These are phyloP conservation scores for mouse (Mus musculus) DNA, from an alignment of 2,113 vertebrate genomes.

Conservation along the genomic window DNA sequence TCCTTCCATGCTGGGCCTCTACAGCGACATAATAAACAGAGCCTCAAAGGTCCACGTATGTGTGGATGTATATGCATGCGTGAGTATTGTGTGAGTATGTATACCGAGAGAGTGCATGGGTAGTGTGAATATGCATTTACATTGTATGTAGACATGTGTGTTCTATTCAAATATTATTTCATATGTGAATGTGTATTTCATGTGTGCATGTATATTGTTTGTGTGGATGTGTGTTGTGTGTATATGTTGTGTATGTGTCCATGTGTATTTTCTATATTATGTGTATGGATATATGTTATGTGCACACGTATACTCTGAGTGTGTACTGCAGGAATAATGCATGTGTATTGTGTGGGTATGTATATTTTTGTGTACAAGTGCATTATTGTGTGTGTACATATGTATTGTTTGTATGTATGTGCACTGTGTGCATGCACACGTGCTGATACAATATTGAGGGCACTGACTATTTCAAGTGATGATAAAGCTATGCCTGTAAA, in stretches of 20 bases:
- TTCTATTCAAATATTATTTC: no score
- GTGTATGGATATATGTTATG: background rate
- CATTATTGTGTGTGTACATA: background rate
- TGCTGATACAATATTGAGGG: background rate
- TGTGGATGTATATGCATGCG: background rate
- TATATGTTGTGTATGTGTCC: background rate
- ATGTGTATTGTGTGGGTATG: background rate
- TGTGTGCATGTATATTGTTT: background rate
- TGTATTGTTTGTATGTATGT: background rate
- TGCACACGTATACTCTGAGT: background rate
- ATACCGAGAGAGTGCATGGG: no score
- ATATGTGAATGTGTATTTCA: background rate
- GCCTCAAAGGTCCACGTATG: background rate
- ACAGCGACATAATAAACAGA: background rate
- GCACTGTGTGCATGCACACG: background rate
- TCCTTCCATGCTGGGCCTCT: background rate
- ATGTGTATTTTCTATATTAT: background rate
- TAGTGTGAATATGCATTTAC: background rate
- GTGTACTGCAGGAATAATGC: background rate
- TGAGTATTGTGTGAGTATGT: background rate
- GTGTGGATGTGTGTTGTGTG: background rate
- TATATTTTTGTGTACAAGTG: no score
- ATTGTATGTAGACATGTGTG: background rate
- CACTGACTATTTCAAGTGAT: background rate
- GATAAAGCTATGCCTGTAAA: background rate